Evolutionary conservation across 2,113 vertebrate species (phyloP).

Genomic region (Potamarius usumacintae): DNA sequence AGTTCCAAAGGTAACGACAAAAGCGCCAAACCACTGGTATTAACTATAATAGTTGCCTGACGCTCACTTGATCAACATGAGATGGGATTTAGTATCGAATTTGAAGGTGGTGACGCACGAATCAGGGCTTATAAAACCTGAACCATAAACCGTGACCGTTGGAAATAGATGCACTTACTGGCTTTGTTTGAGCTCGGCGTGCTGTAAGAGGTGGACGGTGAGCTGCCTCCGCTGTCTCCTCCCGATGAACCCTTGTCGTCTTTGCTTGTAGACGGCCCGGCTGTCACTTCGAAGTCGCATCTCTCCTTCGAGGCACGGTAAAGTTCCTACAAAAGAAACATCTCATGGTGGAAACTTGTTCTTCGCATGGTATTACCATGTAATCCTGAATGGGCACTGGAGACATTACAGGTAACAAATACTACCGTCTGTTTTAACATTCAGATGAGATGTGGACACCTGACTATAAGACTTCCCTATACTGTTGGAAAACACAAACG

Average conservation of each 20-base stretch:
- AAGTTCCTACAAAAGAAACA: slow-evolving; percentile 77
- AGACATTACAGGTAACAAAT: not conserved
- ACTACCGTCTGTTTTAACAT: no score
- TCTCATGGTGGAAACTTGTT: not conserved
- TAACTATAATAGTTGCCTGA: not conserved
- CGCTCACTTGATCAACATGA: not conserved
- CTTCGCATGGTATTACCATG: not conserved
- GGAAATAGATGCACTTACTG: slow-evolving; percentile 56
- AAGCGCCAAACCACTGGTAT: not conserved
- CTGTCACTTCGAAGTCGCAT: slow-evolving; percentile 78
- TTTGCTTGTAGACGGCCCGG: slow-evolving; percentile 64
- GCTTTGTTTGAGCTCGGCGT: slow-evolving; percentile 58
- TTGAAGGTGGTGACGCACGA: not conserved
- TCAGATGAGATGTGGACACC: not conserved
- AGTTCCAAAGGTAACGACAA: not conserved
- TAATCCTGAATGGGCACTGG: not conserved
- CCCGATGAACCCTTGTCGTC: slow-evolving; percentile 84
- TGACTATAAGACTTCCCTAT: not conserved
- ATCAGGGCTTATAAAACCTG: not conserved
- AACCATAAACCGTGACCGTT: not conserved
- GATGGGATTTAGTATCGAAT: not conserved
- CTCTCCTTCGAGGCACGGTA: slow-evolving; percentile 91
- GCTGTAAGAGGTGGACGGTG: slow-evolving; percentile 67
- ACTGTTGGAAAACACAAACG: no score
- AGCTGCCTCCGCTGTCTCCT: slow-evolving; percentile 80